Base-by-base conservation (phyloP, 2,888 invertebrate species). In the Athalia cordata region DNA sequence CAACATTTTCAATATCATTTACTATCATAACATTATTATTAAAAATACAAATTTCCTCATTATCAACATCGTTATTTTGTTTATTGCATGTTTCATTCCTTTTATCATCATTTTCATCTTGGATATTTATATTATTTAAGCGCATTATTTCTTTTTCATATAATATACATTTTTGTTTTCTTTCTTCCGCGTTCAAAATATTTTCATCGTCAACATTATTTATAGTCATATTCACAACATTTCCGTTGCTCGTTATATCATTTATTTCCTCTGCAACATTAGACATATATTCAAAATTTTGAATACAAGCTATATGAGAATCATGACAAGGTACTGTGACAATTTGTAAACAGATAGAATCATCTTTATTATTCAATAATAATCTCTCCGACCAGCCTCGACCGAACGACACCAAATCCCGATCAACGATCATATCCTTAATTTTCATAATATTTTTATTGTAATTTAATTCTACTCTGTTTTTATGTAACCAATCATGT, bases 311-410 rank as follows among this genome's bases (percentile, higher is more conserved):
- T 13, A 13, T 15, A 67, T 67, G 5, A 50, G 52, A 7, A 8
- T 55, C 49, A 65, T 52, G 52, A 78, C 11, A 59, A 29, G 9
- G n/a, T 15, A 6, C 59, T 57, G 11, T 45, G 59, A 80, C 70
- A 43, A 79, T 61, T 43, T 80, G 70, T 0, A 80, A 57, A 29
- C 66, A 66, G 0, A 59, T 66, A 8, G 79, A 4, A 50, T 77
- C 15, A 9, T 74, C 74, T n/a, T n/a, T n/a, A n/a, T n/a, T n/a
- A n/a, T n/a, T n/a, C n/a, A n/a, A n/a, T n/a, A n/a, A n/a, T n/a
- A n/a, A n/a, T n/a, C n/a, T n/a, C n/a, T n/a, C n/a, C n/a, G n/a
- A n/a, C n/a, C n/a, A n/a, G n/a, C n/a, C n/a, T n/a, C n/a, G n/a
- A n/a, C n/a, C n/a, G n/a, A n/a, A n/a, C n/a, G n/a, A n/a, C n/a